phyloP scores from a whole-genome alignment of 1,140 invertebrate species.

The Ooceraea biroi region DNA sequence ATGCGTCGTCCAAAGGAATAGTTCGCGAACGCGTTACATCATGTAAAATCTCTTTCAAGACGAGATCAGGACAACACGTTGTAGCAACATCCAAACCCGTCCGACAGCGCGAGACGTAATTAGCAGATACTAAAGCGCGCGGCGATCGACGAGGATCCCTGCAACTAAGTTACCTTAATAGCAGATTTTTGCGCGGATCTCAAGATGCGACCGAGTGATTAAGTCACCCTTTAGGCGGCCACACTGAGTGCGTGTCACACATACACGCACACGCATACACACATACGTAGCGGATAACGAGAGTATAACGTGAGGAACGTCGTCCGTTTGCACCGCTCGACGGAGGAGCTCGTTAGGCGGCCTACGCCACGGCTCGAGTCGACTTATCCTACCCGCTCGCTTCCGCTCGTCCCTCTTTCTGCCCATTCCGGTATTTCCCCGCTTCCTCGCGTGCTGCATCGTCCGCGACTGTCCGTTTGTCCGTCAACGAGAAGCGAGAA shows the following conservation, averaged over 20 bases:
- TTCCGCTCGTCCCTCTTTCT: constrained; percentile 62
- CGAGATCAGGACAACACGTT: too few species aligned
- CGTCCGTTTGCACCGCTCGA: constrained; percentile 74
- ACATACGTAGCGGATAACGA: constrained; percentile 73
- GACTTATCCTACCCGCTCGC: constrained; percentile 68
- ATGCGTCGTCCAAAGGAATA: too few species aligned
- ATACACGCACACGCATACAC: constrained; percentile 14
- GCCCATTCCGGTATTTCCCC: constrained; percentile 30
- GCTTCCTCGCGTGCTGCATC: constrained; percentile 37
- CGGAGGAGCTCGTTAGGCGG: constrained; percentile 78
- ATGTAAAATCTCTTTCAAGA: constrained; percentile 45
- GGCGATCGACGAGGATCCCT: constrained; percentile 45
- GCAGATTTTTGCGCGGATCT: constrained; percentile 72
- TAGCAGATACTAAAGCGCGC: constrained; percentile 51
- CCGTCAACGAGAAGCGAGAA: constrained; percentile 61
- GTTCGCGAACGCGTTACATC: neutral
- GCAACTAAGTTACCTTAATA: constrained; percentile 64
- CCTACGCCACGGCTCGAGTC: constrained; percentile 78
- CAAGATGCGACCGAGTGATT: constrained; percentile 77
- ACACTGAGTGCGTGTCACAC: constrained; percentile 2
- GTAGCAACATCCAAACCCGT: constrained; percentile 22
- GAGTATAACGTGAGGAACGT: constrained; percentile 71
- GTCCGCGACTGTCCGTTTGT: constrained; percentile 63
- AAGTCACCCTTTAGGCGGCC: constrained; percentile 76
- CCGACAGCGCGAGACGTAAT: constrained; percentile 58